phyloP scores from a whole-genome alignment of 2,797 vertebrate species.

The Pogoniulus pusillus region DNA sequence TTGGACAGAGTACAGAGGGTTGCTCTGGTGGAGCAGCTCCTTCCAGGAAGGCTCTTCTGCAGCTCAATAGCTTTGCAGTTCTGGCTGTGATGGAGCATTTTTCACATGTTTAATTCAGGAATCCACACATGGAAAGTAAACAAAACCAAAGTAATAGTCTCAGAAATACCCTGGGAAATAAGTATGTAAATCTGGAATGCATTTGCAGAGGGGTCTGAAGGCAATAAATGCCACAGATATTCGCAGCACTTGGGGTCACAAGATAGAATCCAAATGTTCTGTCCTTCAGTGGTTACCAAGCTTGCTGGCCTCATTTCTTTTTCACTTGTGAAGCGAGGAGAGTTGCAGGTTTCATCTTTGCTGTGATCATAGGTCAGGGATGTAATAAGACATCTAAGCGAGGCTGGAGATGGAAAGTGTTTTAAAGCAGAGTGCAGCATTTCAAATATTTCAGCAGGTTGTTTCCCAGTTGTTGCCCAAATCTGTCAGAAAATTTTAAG shows the following conservation, averaged over 20 bases:
- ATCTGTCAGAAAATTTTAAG: not conserved
- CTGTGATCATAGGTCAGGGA: rapidly evolving
- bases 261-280: not conserved
- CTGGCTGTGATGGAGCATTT: not conserved
- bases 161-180: not conserved
- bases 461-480: not conserved
- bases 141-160: not conserved
- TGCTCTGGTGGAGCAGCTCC: not conserved
- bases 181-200: not conserved
- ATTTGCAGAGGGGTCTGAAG: not conserved
- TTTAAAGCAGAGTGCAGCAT: not conserved
- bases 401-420: not conserved
- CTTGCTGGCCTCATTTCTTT: not conserved
- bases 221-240: not conserved
- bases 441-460: not conserved
- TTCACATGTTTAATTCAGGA: constrained; percentile 1
- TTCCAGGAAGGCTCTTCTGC: not conserved
- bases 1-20: not conserved
- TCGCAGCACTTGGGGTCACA: not conserved
- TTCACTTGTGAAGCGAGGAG: not conserved
- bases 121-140: not conserved
- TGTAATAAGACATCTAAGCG: not conserved
- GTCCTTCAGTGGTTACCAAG: not conserved
- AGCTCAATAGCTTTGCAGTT: not conserved
- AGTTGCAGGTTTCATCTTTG: not conserved